A percentile compares a stretch with the other conserved stretches of the same genome.
Evolutionary conservation across 2,797 vertebrate species (phyloP).

Genomic region (Eremophila alpestris): DNA sequence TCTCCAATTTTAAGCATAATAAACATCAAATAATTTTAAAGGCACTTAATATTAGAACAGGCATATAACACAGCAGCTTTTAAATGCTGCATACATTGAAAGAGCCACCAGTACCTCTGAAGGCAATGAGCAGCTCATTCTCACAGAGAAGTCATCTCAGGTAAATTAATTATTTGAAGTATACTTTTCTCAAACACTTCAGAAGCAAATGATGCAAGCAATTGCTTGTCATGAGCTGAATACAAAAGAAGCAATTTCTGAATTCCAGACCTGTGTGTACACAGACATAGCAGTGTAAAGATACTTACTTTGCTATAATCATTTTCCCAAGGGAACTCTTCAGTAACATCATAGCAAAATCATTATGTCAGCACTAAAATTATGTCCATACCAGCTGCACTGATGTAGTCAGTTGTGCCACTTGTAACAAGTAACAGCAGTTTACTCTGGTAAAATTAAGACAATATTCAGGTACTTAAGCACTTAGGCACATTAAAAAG

Average conservation of each 20-base stretch:
- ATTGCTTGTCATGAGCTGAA: background rate
- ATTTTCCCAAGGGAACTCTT: background rate
- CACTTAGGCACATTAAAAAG: background rate
- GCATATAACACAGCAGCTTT: background rate
- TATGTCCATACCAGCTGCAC: background rate
- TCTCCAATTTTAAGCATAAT: background rate
- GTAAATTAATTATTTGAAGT: background rate
- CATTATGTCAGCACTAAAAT: background rate
- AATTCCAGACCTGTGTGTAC: background rate
- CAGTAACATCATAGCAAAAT: background rate
- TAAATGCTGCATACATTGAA: background rate
- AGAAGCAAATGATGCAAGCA: background rate
- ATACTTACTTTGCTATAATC: background rate
- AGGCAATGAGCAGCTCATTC: background rate
- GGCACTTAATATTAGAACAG: background rate
- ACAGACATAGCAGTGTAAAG: background rate
- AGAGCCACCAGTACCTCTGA: background rate
- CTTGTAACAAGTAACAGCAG: background rate
- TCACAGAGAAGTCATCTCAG: background rate
- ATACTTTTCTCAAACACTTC: background rate
- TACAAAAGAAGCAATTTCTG: background rate
- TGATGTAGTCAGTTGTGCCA: background rate
- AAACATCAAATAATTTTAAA: background rate
- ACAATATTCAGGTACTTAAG: background rate
- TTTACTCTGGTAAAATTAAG: background rate